Conservation (phyloP, 2,797 vertebrate genomes). For the Smutsia gigantea region DNA sequence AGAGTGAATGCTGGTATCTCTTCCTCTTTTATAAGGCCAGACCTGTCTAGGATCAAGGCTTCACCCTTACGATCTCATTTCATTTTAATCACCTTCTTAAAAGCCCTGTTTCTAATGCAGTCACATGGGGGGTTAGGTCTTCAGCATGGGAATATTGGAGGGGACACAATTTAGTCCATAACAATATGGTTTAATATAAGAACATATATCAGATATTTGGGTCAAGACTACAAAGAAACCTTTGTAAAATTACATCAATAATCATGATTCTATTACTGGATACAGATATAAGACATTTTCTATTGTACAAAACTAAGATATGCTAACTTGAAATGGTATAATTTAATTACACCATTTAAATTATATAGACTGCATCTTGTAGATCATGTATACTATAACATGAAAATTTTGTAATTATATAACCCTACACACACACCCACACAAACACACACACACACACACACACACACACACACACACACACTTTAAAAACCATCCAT, state of each 20-base stretch:
- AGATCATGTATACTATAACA: neutral
- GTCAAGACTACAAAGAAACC: slow-evolving; percentile 6
- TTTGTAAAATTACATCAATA: neutral
- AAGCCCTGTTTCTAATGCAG: neutral
- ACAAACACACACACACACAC: neutral
- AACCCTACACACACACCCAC: neutral
- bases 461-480: neutral
- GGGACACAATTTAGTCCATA: neutral
- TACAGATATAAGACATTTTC: neutral
- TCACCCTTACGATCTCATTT: neutral
- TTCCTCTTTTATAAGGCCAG: neutral
- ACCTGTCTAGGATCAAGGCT: neutral
- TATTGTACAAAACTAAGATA: neutral
- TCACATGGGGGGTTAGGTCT: neutral
- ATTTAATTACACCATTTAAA: neutral
- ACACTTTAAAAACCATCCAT: neutral
- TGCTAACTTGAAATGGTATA: neutral
- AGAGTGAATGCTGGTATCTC: neutral
- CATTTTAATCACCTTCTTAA: neutral
- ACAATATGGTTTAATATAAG: neutral
- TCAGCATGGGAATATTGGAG: neutral
- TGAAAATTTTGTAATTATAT: neutral
- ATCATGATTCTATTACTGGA: neutral
- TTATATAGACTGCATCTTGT: neutral
- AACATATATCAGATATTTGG: neutral